Evolutionary conservation across 2,113 vertebrate genomes (phyloP), one percentile per base, ranked within the genome.

Genomic region (Vidua chalybeata): DNA sequence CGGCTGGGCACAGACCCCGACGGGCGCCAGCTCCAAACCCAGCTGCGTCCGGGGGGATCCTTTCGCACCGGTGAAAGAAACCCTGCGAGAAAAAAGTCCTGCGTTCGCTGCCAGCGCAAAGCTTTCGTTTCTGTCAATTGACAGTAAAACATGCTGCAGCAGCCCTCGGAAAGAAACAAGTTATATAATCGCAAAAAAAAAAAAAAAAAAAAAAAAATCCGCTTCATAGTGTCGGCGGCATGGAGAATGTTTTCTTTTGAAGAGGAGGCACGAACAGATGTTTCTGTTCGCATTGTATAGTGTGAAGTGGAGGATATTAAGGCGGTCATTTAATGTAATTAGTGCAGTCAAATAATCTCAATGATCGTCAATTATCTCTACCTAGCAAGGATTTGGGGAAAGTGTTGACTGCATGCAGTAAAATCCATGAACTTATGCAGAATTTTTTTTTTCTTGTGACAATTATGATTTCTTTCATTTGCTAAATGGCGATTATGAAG

Each of bases 131-230:
- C 63, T 37, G 16, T 45, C 28, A 67, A 6, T 7, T 52, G 77
- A 31, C 45, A 28, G 61, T 26, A 26, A 28, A 54, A 64, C 11
- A 10, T 7, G 84, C 94, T 79, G 96, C 86, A 62, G 93, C 19
- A 28, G 61, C 13, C 8, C 89, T 87, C 37, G 9, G 67, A n/a
- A 78, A 87, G 93, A 69, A 85, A 22, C 58, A 86, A 81, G 80
- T 98, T 97, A 97, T 39, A 43, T 97, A 98, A 98, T 69, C 85
- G 62, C 83, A 13, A 62, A 51, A 63, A 69, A 84, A 87, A 23
- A 68, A 55, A 66, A 69, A 89, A 66, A 82, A 87, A 23, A 68
- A 55, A 66, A 69, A 89, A 63, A 82, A 64, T 16, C 58, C 54
- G 3, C 74, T 51, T 81, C 37, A 0, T 23, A 58, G 33, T 56